Conservation (phyloP, 2,113 vertebrate genomes). For the Percopsis transmontana region DNA sequence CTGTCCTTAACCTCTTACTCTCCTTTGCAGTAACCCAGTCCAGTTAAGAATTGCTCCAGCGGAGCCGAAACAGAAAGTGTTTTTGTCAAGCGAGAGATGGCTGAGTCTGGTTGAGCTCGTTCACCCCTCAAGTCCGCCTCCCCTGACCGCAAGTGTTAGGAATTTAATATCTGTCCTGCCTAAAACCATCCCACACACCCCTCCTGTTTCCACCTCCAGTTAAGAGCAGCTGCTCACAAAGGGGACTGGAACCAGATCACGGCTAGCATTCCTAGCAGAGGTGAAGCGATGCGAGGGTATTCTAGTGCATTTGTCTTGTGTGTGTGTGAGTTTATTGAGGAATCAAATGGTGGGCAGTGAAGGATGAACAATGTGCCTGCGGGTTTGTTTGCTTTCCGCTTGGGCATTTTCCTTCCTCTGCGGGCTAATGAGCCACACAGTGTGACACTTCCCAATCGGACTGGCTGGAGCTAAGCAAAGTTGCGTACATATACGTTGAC, state of each 20-base stretch:
- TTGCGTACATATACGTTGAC: conserved; percentile 20
- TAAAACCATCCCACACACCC: conserved; percentile 33
- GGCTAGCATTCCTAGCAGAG: conserved; percentile 26
- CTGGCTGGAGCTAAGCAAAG: conserved; percentile 36
- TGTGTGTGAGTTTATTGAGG: conserved; percentile 39
- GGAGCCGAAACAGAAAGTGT: conserved; percentile 57
- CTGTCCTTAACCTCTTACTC: conserved; percentile 36
- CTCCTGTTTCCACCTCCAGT: conserved; percentile 39
- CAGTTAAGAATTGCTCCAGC: conserved; percentile 55
- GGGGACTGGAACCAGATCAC: conserved; percentile 55
- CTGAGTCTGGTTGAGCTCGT: conserved; percentile 49
- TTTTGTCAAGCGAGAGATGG: conserved; percentile 37
- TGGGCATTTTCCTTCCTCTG: conserved; percentile 32
- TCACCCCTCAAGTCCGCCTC: conserved; percentile 16
- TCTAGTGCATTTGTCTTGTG: conserved; percentile 42
- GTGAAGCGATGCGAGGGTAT: conserved; percentile 42
- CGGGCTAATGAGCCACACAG: conserved; percentile 49
- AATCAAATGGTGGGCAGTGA: conserved; percentile 46
- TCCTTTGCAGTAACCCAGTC: conserved; percentile 47
- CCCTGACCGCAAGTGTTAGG: conserved; percentile 46
- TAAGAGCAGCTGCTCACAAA: conserved; percentile 54
- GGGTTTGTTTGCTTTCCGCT: conserved; percentile 58
- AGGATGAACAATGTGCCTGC: conserved; percentile 41
- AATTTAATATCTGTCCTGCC: conserved; percentile 58
- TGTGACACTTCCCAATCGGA: conserved; percentile 51